phyloP scores from a whole-genome alignment of 2,888 invertebrate genomes.

The Chydorus sphaericus region DNA sequence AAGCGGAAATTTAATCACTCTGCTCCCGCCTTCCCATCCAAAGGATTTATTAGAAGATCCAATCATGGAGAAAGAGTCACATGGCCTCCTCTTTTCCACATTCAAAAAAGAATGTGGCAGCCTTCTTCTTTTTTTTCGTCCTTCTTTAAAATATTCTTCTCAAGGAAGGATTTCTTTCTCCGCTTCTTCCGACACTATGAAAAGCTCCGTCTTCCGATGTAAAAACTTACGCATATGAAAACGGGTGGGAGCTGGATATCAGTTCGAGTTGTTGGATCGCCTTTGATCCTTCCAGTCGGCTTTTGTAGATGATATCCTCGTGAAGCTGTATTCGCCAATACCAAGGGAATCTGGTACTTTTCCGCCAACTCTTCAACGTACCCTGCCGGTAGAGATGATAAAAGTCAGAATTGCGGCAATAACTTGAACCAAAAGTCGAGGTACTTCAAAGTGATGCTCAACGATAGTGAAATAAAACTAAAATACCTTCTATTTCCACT shows the following conservation, averaged over 20 bases:
- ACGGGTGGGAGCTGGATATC: neutral
- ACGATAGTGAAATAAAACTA: conserved; percentile 15
- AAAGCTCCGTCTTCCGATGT: too few species aligned
- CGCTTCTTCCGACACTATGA: too few species aligned
- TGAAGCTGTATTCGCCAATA: conserved; percentile 47
- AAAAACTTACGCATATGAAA: neutral
- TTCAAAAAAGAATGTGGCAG: neutral
- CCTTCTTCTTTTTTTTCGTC: too few species aligned
- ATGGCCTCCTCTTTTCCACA: neutral
- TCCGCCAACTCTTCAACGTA: conserved; percentile 47
- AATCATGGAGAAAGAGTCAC: neutral
- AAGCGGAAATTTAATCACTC: neutral
- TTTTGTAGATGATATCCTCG: conserved; percentile 68
- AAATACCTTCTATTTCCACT: conserved; percentile 50
- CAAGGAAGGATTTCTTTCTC: too few species aligned
- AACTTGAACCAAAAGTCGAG: too few species aligned
- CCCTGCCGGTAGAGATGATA: too few species aligned
- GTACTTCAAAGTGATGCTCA: too few species aligned
- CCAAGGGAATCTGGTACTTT: conserved; percentile 47
- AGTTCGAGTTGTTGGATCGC: neutral
- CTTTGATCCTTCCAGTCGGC: conserved; percentile 1
- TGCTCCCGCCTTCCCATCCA: too few species aligned
- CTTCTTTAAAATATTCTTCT: too few species aligned
- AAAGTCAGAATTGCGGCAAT: too few species aligned
- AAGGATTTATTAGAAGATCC: too few species aligned